Base-by-base conservation (phyloP, 2,797 vertebrate species). In the Microctenopoma lineatum region DNA sequence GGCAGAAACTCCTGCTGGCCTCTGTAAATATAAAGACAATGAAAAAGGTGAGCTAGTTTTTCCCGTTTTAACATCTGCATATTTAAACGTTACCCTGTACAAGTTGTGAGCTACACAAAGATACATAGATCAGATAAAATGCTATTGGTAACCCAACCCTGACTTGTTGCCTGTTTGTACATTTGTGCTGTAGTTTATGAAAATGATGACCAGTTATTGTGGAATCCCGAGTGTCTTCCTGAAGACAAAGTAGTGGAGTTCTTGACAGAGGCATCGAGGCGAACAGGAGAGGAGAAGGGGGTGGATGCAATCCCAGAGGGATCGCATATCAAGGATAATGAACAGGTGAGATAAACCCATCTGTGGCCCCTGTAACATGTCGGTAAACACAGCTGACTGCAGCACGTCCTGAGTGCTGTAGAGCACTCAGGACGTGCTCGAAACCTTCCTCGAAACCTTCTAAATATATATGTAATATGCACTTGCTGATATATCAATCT, bases 281-380 rank as follows among this genome's bases (percentile, higher is more conserved):
- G 96, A 70, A 97, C 95, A 0, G 96, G 96, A n/a, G 96, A 98
- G 39, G 96, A 98, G 84, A 96, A 94, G 39, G 97, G 96, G 29
- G 93, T 97, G 26, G 95, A 98, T 66, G 95, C 96, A 2, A 96
- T 98, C 84, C 97, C 97, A 26, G 96, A 98, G 84, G 97, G 96
- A 16, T 96, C 95, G 4, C 97, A 98, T n/a, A 96, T 98, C 81
- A 99, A 99, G 90, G 98, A 99, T 89, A 98, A 98, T 1, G 98
- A 99, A 80, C 97, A 99, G 95, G 98, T 97, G 85, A 85, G 48
- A 6, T 5, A 27, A 62, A 1, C 10, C 13, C 14, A 27, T 29
- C n/a, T 8, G 2, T 9, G 29, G 29, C 38, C 25, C 44, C 12
- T 41, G 9, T 29, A 18, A 32, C 9, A 21, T 48, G n/a, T 65